These are phyloP conservation scores for Dinothrombium tinctorium DNA, from an alignment of 1,140 invertebrate genomes.

Conservation along the genomic window DNA sequence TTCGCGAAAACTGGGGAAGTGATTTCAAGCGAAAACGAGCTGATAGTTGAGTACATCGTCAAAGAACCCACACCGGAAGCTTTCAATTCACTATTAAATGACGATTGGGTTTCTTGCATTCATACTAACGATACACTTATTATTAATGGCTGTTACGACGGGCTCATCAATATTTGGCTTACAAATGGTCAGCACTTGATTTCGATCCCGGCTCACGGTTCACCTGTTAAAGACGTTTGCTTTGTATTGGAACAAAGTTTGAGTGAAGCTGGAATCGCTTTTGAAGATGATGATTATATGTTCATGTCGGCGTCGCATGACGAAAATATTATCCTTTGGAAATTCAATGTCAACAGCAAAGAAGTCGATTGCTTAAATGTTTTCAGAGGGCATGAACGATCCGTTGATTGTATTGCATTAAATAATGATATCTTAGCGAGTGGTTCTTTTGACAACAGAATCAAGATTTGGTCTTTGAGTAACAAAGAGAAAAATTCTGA, in stretches of 20 bases:
- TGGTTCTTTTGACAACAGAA: constrained; percentile 58
- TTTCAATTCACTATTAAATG: constrained; percentile 72
- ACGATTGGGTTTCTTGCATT: constrained; percentile 83
- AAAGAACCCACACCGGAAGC: constrained; percentile 64
- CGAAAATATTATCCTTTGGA: constrained; percentile 72
- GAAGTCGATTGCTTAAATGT: constrained; percentile 50
- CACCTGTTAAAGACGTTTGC: constrained; percentile 56
- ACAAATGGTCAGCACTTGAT: constrained; percentile 50
- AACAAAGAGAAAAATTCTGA: constrained; percentile 9
- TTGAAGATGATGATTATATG: constrained; percentile 5
- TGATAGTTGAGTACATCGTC: constrained; percentile 14
- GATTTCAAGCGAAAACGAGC: not conserved
- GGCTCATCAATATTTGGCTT: constrained; percentile 65
- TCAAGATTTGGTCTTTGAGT: constrained; percentile 31
- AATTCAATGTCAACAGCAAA: constrained; percentile 49
- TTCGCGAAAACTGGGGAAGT: too few relatives aligned
- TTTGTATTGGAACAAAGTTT: constrained; percentile 38
- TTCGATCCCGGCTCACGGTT: constrained; percentile 59
- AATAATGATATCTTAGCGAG: constrained; percentile 39
- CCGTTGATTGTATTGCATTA: constrained; percentile 51
- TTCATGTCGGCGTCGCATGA: constrained; percentile 27
- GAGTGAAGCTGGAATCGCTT: constrained; percentile 20
- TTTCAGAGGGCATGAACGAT: constrained; percentile 64
- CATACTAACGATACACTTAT: constrained; percentile 52
- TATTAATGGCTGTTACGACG: constrained; percentile 81